phyloP scores from a whole-genome alignment of 2,113 vertebrate genomes.

The Lasiurus cinereus region DNA sequence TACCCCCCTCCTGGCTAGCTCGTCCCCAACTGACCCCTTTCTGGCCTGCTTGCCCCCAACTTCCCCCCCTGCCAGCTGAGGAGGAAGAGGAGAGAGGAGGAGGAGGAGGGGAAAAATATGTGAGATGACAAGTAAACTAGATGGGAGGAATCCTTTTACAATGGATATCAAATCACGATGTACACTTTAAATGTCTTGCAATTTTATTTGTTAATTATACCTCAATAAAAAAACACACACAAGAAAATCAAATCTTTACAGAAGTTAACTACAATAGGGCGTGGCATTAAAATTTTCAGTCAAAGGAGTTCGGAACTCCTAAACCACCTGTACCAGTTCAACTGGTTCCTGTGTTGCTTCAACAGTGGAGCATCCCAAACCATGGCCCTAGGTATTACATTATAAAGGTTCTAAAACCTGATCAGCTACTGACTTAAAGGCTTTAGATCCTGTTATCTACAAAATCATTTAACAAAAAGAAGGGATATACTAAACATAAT shows the following conservation, averaged over 20 bases:
- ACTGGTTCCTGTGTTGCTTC: constrained; percentile 47
- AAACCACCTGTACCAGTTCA: not conserved
- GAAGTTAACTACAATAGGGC: not conserved
- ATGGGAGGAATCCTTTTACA: not conserved
- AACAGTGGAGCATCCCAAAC: not conserved
- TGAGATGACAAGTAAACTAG: not conserved
- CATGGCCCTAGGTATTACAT: not conserved
- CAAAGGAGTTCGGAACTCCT: not conserved
- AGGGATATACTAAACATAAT: not conserved
- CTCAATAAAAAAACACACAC: not conserved
- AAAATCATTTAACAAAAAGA: constrained; percentile 49
- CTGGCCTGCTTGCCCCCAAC: too few relatives aligned
- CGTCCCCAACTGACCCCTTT: too few relatives aligned
- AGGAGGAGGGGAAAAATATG: not conserved
- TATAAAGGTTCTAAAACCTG: not conserved
- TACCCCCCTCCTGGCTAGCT: too few relatives aligned
- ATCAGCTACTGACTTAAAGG: constrained; percentile 17
- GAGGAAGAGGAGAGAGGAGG: not conserved
- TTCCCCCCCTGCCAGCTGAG: not conserved
- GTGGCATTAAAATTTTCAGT: constrained; percentile 2
- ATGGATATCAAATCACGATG: not conserved
- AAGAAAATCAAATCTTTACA: not conserved
- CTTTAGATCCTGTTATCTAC: not conserved
- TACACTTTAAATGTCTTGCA: not conserved
- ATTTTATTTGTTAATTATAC: not conserved